These are phyloP conservation scores for Clusia tigrina DNA, from an alignment of 2,888 invertebrate genomes.

Conservation along the genomic window DNA sequence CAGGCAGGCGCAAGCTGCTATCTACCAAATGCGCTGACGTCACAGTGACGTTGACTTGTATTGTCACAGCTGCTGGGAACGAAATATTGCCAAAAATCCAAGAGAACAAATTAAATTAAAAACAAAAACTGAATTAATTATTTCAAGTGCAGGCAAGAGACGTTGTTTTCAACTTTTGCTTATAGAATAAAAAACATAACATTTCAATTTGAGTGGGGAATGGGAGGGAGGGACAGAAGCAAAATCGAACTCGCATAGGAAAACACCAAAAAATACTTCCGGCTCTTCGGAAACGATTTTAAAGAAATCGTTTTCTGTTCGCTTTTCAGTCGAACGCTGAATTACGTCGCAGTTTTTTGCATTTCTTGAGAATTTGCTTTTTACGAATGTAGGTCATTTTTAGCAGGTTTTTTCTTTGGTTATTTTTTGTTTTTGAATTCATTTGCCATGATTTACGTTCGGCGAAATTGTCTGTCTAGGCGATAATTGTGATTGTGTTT, in stretches of 20 bases:
- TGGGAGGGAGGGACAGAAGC: no score
- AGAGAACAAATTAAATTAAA: background rate
- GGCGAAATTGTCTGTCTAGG: constrained; percentile 25
- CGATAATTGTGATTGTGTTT: background rate
- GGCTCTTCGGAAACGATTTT: background rate
- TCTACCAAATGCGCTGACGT: background rate
- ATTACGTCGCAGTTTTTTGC: constrained; percentile 12
- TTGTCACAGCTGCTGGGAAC: constrained; percentile 26
- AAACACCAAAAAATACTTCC: no score
- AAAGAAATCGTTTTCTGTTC: background rate
- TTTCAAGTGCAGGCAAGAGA: background rate
- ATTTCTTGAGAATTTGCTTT: background rate
- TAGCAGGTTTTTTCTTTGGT: constrained; percentile 7
- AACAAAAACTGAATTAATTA: background rate
- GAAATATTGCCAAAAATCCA: background rate
- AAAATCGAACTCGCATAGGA: no score
- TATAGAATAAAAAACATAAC: no score
- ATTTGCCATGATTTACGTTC: constrained; percentile 25
- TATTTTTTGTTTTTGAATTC: background rate
- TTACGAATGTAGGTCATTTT: constrained; percentile 27
- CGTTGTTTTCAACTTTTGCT: background rate
- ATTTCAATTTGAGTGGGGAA: no score
- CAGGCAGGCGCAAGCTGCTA: background rate
- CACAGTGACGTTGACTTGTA: constrained; percentile 9
- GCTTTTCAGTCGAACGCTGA: background rate